Evolutionary conservation across 2,888 invertebrate genomes (phyloP).

Genomic region (Sycophila texana): DNA sequence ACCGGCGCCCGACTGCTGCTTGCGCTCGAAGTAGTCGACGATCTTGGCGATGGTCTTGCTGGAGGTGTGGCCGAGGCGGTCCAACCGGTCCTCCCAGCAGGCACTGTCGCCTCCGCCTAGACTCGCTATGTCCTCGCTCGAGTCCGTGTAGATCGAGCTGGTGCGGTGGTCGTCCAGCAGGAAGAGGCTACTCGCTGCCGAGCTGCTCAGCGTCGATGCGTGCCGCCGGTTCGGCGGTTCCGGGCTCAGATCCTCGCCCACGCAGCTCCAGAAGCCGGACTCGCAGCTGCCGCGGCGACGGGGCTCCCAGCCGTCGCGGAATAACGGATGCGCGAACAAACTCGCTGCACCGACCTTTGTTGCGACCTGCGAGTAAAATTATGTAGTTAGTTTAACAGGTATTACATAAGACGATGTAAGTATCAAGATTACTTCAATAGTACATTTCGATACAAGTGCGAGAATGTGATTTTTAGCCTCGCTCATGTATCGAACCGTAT

Average conservation of each 20-base stretch:
- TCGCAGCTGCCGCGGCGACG: conserved; percentile 90
- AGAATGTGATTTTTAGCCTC: too few relatives aligned
- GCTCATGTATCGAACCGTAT: too few relatives aligned
- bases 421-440: too few relatives aligned
- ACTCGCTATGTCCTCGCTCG: conserved; percentile 90
- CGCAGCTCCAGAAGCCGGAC: conserved; percentile 92
- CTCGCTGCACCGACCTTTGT: conserved; percentile 78
- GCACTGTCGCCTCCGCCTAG: conserved; percentile 86
- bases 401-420: too few relatives aligned
- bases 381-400: background rate
- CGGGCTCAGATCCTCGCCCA: conserved; percentile 84
- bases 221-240: conserved; percentile 73
- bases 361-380: conserved; percentile 65
- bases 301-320: conserved; percentile 76
- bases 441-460: too few relatives aligned
- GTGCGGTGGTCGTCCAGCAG: conserved; percentile 82
- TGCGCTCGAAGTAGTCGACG: conserved; percentile 91
- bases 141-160: conserved; percentile 90
- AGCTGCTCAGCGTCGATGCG: conserved; percentile 76
- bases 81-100: conserved; percentile 82
- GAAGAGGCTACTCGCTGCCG: conserved; percentile 78
- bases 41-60: conserved; percentile 84
- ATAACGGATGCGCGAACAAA: conserved; percentile 80
- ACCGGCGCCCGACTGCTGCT: conserved; percentile 68
- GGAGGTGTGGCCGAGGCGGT: conserved; percentile 77